Percentiles rank a stretch among this genome's conserved stretches.
Conservation (phyloP, 2,888 invertebrate species). For the Lumbricus terrestris region DNA sequence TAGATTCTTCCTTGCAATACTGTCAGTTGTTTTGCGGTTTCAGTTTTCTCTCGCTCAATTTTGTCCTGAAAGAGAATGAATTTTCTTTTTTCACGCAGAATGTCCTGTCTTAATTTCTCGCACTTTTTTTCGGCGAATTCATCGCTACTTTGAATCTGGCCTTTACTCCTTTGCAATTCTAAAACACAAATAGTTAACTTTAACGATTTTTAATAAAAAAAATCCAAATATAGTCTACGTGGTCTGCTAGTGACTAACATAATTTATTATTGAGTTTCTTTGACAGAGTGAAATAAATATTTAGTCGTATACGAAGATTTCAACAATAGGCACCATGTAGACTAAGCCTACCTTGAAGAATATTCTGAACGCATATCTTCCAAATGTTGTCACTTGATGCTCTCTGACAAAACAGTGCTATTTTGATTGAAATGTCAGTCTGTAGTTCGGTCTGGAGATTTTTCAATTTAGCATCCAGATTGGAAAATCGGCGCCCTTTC, state of each 20-base stretch:
- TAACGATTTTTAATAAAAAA: too few relatives aligned
- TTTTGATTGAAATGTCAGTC: not conserved
- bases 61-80: slow-evolving; percentile 3
- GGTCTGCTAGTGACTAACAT: too few relatives aligned
- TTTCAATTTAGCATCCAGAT: not conserved
- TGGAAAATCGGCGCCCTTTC: not conserved
- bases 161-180: too few relatives aligned
- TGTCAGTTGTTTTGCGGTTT: not conserved
- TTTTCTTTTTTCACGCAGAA: not conserved
- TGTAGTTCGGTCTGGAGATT: not conserved
- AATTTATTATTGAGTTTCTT: too few relatives aligned
- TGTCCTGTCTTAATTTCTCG: not conserved
- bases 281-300: too few relatives aligned
- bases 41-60: not conserved
- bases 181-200: not conserved
- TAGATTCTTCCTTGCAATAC: not conserved
- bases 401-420: not conserved
- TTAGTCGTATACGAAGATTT: too few relatives aligned
- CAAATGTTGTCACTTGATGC: not conserved
- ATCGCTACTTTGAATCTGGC: not conserved
- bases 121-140: not conserved
- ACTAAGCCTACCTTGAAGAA: not conserved
- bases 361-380: not conserved
- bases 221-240: too few relatives aligned
- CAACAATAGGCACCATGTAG: too few relatives aligned